A percentile compares a stretch with the other conserved stretches of the same genome.
These are phyloP conservation scores for Elgonia sp. DNA, from an alignment of 2,888 invertebrate genomes.

Conservation along the genomic window DNA sequence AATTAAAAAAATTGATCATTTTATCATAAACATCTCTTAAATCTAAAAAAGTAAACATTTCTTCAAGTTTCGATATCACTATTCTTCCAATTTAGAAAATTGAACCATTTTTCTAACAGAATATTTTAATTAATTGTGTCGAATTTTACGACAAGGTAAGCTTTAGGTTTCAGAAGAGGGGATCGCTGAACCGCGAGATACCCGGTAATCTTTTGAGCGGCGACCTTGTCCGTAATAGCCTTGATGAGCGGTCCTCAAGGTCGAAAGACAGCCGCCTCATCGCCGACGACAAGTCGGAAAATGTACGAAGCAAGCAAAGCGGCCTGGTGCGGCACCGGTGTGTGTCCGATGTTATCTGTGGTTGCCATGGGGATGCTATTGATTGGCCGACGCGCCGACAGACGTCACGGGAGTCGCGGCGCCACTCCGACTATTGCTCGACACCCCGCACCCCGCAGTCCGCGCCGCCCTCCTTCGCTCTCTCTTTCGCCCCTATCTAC, in stretches of 20 bases:
- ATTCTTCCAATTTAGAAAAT: too few species aligned
- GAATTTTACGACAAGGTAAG: background rate
- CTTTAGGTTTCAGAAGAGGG: background rate
- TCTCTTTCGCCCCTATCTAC: constrained; percentile 61
- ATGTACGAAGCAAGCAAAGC: constrained; percentile 73
- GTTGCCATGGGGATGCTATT: constrained; percentile 87
- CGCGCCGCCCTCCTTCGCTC: constrained; percentile 75
- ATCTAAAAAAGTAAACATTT: too few species aligned
- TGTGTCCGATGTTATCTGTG: constrained; percentile 87
- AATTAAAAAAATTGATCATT: too few species aligned
- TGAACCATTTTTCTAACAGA: too few species aligned
- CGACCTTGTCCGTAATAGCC: constrained; percentile 68
- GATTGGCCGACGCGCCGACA: constrained; percentile 87
- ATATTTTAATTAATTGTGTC: background rate
- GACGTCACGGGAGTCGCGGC: constrained; percentile 88
- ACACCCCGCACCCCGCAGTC: constrained; percentile 85
- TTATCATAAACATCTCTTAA: too few species aligned
- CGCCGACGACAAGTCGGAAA: constrained; percentile 79
- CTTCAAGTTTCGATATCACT: too few species aligned
- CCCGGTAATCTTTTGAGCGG: constrained; percentile 53
- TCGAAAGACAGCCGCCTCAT: constrained; percentile 72
- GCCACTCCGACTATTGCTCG: constrained; percentile 88
- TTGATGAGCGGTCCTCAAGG: constrained; percentile 72
- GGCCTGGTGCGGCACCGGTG: constrained; percentile 83
- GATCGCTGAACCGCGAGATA: constrained; percentile 30